Evolutionary conservation across 2,888 invertebrate species (phyloP), one percentile per base, ranked within the genome.

Genomic region (Aelia acuminata): DNA sequence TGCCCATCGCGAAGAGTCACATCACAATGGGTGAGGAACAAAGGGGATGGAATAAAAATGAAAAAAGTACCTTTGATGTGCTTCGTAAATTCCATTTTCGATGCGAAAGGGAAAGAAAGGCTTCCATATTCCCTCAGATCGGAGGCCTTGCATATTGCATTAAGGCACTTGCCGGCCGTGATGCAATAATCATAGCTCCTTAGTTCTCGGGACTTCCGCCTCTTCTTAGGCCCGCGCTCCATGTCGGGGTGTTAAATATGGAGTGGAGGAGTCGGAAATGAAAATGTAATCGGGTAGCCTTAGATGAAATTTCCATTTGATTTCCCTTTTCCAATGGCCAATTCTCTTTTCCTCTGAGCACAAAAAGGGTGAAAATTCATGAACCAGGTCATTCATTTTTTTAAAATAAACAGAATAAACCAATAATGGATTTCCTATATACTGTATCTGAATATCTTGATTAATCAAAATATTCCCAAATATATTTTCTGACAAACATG

Each of bases 71-170:
- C 63, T n/a, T n/a, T 43, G 22, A 43, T 80, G 43, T 80, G 43
- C 80, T 53, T 85, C 57, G 39, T 57, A 85, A 85, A 85, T 85
- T 85, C 53, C 53, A 85, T 85, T 85, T 53, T 50, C 85, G 49
- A 39, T 22, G 15, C 5, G 80, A 80, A 47, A 80, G 43, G n/a
- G 53, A 57, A 85, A 39, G 53, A 53, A 53, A 53, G 85, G 31
- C 87, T 70, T 87, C n/a, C 87, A 87, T 87, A 87, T 87, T 70
- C 87, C 87, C 87, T 70, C 31, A 70, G 85, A 87, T 87, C 50
- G 43, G 43, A 70, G 63, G 43, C 13, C 70, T n/a, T 87, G 87
- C 87, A 70, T 87, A 87, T 70, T 87, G 87, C 70, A 87, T 70
- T 87, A 87, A 49, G 31, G 31, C 20, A 48, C 50, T 70, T 70